A percentile compares a stretch with the other conserved stretches of the same genome.
phyloP scores from a whole-genome alignment of 2,113 vertebrate genomes.

The Lepidothrix coronata region DNA sequence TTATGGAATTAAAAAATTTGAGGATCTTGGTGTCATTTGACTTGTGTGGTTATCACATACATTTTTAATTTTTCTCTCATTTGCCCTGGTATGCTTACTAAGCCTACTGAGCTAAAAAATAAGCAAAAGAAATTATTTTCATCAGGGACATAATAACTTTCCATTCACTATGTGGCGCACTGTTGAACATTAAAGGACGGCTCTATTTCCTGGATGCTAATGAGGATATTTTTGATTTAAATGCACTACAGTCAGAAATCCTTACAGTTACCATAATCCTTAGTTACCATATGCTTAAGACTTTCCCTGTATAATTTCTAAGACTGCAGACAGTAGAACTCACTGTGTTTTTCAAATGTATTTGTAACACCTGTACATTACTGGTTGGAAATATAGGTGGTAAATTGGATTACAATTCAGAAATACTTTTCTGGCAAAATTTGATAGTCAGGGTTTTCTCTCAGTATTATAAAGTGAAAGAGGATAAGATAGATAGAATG shows the following conservation, averaged over 20 bases:
- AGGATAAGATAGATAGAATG: background rate
- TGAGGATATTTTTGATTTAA: conserved; percentile 49
- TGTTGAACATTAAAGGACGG: background rate
- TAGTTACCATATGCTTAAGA: conserved; percentile 20
- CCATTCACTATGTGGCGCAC: background rate
- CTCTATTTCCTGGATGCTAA: conserved; percentile 34
- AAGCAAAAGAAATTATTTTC: background rate
- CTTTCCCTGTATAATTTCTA: background rate
- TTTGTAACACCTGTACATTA: background rate
- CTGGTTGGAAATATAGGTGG: background rate
- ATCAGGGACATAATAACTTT: background rate
- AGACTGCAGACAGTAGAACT: background rate
- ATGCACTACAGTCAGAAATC: background rate
- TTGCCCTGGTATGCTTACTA: background rate
- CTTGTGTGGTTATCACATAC: background rate
- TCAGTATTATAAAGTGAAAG: background rate
- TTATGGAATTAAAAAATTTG: background rate
- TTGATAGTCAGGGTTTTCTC: background rate
- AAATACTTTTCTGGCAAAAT: background rate
- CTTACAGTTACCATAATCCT: conserved; percentile 18
- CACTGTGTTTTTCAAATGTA: background rate
- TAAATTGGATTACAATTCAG: background rate
- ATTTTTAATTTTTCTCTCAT: background rate
- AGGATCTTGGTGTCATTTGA: background rate
- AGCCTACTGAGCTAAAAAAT: background rate